Percentiles rank a stretch among this genome's conserved stretches.
phyloP scores from a whole-genome alignment of 2,113 vertebrate species.

The Barnardius zonarius region DNA sequence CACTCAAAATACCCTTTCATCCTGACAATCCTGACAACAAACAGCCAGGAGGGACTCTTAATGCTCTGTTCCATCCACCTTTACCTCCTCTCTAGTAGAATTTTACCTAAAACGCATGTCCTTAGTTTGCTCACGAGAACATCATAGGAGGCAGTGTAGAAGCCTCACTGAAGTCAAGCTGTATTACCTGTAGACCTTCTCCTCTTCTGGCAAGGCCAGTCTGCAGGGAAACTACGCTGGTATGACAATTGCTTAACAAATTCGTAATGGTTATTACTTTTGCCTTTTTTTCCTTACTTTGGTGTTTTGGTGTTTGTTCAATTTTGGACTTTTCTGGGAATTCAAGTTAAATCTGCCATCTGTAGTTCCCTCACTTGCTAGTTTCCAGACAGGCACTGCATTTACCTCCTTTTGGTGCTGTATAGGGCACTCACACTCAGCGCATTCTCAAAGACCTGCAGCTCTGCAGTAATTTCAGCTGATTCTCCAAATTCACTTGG shows the following conservation, averaged over 20 bases:
- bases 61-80: not conserved
- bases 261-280: not conserved
- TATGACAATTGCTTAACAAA: not conserved
- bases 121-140: not conserved
- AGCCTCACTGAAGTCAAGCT: not conserved
- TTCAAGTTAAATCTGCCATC: not conserved
- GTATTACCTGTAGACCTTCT: not conserved
- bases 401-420: not conserved
- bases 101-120: not conserved
- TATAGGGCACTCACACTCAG: not conserved
- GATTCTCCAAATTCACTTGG: not conserved
- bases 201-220: not conserved
- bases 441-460: not conserved
- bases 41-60: not conserved
- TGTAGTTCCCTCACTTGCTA: not conserved
- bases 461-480: conserved; percentile 8
- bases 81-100: not conserved
- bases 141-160: not conserved
- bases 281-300: not conserved
- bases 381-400: not conserved
- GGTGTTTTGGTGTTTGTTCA: fast-evolving
- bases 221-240: not conserved
- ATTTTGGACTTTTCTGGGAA: not conserved
- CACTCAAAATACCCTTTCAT: not conserved
- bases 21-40: not conserved